These are phyloP conservation scores for Pelobates cultripes DNA, from an alignment of 2,797 vertebrate genomes.

Conservation along the genomic window DNA sequence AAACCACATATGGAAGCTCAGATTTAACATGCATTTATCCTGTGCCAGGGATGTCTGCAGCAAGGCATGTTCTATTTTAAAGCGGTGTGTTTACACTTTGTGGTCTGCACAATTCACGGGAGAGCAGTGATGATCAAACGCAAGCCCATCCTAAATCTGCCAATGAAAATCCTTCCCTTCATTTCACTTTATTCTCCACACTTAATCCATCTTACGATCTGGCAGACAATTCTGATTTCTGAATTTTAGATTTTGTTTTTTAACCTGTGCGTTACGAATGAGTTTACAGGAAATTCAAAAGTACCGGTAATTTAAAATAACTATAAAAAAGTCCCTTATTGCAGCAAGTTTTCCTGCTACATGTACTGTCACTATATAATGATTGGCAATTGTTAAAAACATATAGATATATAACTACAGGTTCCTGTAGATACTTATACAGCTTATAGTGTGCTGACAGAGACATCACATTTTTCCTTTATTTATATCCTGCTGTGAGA, in stretches of 20 bases:
- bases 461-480: too few species aligned
- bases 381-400: too few species aligned
- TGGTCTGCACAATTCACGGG: constrained; percentile 64
- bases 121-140: constrained; percentile 70
- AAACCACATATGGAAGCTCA: constrained; percentile 75
- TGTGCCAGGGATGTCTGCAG: constrained; percentile 72
- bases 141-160: constrained; percentile 49
- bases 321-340: too few species aligned
- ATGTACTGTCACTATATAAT: too few species aligned
- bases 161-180: constrained; percentile 3
- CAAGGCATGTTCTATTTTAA: constrained; percentile 72
- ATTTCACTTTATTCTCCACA: constrained; percentile 11
- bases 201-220: constrained; percentile 33
- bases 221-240: not conserved
- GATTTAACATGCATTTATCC: constrained; percentile 72
- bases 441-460: too few species aligned
- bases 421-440: too few species aligned
- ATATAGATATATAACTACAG: too few species aligned
- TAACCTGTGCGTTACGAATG: not conserved
- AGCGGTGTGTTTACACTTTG: constrained; percentile 68
- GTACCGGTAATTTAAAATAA: not conserved
- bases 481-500: too few species aligned
- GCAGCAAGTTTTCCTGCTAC: too few species aligned
- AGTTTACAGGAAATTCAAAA: not conserved
- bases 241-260: not conserved